Percentiles rank a stretch among this genome's conserved stretches.
These are phyloP conservation scores for Harpalus rubripes DNA, from an alignment of 2,888 invertebrate genomes.

Conservation along the genomic window DNA sequence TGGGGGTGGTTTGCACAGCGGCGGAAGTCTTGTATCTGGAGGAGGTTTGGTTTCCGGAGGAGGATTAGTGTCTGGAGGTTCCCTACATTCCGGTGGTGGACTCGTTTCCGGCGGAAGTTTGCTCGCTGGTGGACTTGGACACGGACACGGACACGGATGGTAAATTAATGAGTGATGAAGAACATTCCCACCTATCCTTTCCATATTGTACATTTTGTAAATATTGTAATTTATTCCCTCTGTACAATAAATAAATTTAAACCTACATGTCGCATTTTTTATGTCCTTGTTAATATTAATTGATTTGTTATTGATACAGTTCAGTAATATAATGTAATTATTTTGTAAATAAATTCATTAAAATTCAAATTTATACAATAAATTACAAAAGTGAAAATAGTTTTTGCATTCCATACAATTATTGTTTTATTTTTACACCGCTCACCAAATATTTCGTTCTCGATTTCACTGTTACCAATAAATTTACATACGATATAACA, in stretches of 20 bases:
- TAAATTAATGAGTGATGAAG: slow-evolving; percentile 30
- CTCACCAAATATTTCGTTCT: neutral
- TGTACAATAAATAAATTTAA: slow-evolving; percentile 56
- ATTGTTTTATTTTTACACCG: neutral
- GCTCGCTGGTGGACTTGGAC: slow-evolving; percentile 52
- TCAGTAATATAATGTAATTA: slow-evolving; percentile 12
- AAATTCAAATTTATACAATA: slow-evolving; percentile 19
- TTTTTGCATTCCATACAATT: slow-evolving; percentile 3
- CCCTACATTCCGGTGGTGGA: slow-evolving; percentile 35
- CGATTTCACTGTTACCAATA: neutral
- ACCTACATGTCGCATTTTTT: slow-evolving; percentile 30
- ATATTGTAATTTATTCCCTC: slow-evolving; percentile 63
- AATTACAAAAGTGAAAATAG: slow-evolving; percentile 25
- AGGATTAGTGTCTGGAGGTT: slow-evolving; percentile 26
- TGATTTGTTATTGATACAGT: slow-evolving; percentile 32
- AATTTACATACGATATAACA: neutral
- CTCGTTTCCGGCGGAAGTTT: slow-evolving; percentile 48
- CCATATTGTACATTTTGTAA: slow-evolving; percentile 62
- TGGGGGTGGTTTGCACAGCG: slow-evolving; percentile 54
- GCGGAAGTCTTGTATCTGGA: slow-evolving; percentile 39
- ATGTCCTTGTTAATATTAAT: slow-evolving; percentile 38
- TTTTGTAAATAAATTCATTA: slow-evolving; percentile 22
- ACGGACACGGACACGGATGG: slow-evolving; percentile 65
- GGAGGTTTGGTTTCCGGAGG: slow-evolving; percentile 45
- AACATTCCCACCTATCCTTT: slow-evolving; percentile 23